A percentile compares a stretch with the other conserved stretches of the same genome.
Evolutionary conservation across 2,888 invertebrate genomes (phyloP).

Genomic region (Exocentrus adspersus): DNA sequence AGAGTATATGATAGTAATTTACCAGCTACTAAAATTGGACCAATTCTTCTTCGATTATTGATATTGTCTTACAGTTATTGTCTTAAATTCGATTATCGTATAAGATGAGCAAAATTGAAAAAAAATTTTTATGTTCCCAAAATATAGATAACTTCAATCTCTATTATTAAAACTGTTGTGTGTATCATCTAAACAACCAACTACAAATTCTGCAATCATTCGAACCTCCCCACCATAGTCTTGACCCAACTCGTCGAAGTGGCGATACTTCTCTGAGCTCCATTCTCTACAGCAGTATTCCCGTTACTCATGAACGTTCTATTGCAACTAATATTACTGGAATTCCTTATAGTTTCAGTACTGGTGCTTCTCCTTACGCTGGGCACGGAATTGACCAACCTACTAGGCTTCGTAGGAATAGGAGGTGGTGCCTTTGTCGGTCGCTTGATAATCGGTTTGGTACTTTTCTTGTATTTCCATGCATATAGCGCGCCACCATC

Average conservation of each 20-base stretch:
- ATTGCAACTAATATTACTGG: slow-evolving; percentile 6
- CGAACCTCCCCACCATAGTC: slow-evolving; percentile 78
- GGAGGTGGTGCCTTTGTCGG: slow-evolving; percentile 71
- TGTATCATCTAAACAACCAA: slow-evolving; percentile 32
- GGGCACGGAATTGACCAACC: slow-evolving; percentile 38
- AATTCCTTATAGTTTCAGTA: slow-evolving; percentile 26
- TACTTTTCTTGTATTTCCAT: slow-evolving; percentile 28
- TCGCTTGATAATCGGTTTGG: slow-evolving; percentile 49
- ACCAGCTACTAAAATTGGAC: too few species aligned
- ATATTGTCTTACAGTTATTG: too few species aligned
- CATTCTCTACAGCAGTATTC: slow-evolving; percentile 8
- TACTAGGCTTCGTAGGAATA: slow-evolving; percentile 70
- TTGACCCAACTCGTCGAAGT: slow-evolving; percentile 75
- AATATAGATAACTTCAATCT: too few species aligned
- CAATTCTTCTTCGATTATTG: too few species aligned
- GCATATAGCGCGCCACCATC: slow-evolving; percentile 33
- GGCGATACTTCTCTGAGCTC: slow-evolving; percentile 19
- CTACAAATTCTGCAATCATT: slow-evolving; percentile 61
- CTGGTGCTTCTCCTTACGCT: slow-evolving; percentile 30
- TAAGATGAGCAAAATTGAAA: neutral
- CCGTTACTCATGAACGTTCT: slow-evolving; percentile 6
- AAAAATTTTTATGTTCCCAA: too few species aligned
- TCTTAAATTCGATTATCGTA: too few species aligned
- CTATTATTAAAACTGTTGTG: neutral
- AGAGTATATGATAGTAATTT: too few species aligned